Evolutionary conservation across 2,888 invertebrate genomes (phyloP), one percentile per base, ranked within the genome.

Genomic region (Drosophila subsilvestris): DNA sequence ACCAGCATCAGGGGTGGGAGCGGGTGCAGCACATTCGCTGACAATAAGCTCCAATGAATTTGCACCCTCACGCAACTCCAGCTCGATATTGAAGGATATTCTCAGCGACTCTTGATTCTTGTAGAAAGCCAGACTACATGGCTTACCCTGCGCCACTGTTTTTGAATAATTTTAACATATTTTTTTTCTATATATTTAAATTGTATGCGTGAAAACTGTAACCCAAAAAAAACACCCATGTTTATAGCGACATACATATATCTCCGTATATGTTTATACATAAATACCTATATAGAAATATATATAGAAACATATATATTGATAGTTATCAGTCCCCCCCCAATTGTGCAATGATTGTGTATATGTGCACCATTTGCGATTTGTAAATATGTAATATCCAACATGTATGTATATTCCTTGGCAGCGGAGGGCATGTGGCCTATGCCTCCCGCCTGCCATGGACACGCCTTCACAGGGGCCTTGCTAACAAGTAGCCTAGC

Each of bases 31-130:
- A 48, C 91, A 90, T 65, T 89, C 92, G 14, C 80, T 91, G 49
- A 67, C 90, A 20, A 69, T 92, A 18, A 90, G 87, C 74, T 91
- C 90, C 63, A 90, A 78, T 60, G 91, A 92, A 63, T 92, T 92
- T 73, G 84, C 87, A 8, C 91, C 92, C 8, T 79, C 90, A 6
- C 88, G 92, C 68, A 92, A 92, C 88, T 92, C 92, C 65, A 92
- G 92, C 79, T 92, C 92, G 32, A 92, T 92, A 79, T 78, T 92
- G 43, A 92, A 92, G 84, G 92, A 92, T 71, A 92, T 92, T 60
- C 85, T 92, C n/a, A 92, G 80, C 75, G 92, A 92, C 70, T 89
- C 92, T 70, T 92, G 92, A 92, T 90, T 88, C 75, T 82, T 90
- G 76, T 89, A 90, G 79, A 67, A 69, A 7, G 14, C 17, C 53